Percentiles rank a stretch among this genome's conserved stretches.
phyloP scores from a whole-genome alignment of 1,140 invertebrate species.

The Alviniconcha marisindica region DNA sequence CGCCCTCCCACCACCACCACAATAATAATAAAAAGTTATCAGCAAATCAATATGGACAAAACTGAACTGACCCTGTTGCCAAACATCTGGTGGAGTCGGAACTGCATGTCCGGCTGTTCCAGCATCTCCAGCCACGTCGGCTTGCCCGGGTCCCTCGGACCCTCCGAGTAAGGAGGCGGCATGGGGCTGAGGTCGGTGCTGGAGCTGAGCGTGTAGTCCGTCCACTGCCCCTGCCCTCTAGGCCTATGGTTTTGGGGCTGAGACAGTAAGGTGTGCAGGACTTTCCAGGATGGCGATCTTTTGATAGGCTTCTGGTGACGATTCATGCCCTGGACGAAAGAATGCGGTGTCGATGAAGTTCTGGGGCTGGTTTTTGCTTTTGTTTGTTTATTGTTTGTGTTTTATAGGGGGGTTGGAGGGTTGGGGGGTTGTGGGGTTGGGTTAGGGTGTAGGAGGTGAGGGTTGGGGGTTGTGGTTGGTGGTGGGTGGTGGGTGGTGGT shows the following conservation, averaged over 20 bases:
- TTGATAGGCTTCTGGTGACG: not conserved
- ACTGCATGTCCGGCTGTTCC: not conserved
- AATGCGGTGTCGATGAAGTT: too few relatives aligned
- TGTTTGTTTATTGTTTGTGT: not conserved
- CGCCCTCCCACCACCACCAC: too few relatives aligned
- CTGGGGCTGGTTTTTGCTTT: not conserved
- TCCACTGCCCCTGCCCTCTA: not conserved
- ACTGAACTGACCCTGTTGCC: not conserved
- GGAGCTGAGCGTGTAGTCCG: not conserved
- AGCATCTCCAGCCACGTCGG: conserved; percentile 15
- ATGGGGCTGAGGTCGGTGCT: not conserved
- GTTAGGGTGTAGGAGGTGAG: not conserved
- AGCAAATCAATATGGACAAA: too few relatives aligned
- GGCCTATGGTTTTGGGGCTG: not conserved
- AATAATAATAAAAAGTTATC: too few relatives aligned
- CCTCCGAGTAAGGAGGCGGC: not conserved
- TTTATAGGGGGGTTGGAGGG: not conserved
- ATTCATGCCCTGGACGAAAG: not conserved
- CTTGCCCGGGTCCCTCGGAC: not conserved
- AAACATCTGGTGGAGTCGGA: not conserved
- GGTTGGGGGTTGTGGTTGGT: too few relatives aligned
- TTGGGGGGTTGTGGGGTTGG: not conserved
- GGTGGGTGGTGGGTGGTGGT: too few relatives aligned
- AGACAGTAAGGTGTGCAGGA: not conserved
- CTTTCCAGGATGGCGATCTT: not conserved